phyloP scores from a whole-genome alignment of 2,888 invertebrate genomes.

The Heliconius ismenius region DNA sequence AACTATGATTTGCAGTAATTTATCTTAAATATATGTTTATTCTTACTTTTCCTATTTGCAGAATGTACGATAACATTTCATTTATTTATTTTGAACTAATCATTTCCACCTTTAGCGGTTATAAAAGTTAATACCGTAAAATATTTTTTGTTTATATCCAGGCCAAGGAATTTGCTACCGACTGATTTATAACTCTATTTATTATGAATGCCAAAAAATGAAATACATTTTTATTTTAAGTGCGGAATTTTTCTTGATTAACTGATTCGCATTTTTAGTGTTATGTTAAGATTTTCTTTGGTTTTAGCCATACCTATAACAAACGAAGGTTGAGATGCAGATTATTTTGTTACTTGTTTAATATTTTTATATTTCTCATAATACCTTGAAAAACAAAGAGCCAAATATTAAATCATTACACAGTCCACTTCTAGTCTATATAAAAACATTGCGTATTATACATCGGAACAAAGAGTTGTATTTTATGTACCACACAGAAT shows the following conservation, averaged over 20 bases:
- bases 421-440: neutral
- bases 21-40: neutral
- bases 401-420: neutral
- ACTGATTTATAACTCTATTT: constrained; percentile 35
- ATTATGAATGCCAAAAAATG: constrained; percentile 23
- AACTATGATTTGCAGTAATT: neutral
- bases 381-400: too few relatives aligned
- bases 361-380: neutral
- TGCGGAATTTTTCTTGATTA: constrained; percentile 9
- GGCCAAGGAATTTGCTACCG: constrained; percentile 42
- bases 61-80: constrained; percentile 27
- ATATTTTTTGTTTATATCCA: constrained; percentile 36
- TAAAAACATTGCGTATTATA: neutral
- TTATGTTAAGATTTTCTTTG: neutral
- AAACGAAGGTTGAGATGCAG: neutral
- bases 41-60: constrained; percentile 6
- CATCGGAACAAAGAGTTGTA: too few relatives aligned
- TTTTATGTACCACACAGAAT: neutral
- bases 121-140: constrained; percentile 43
- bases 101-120: constrained; percentile 31
- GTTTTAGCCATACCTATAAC: neutral
- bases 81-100: constrained; percentile 17
- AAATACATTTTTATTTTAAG: constrained; percentile 4
- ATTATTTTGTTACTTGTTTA: neutral
- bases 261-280: neutral